A percentile compares a stretch with the other conserved stretches of the same genome.
phyloP scores from a whole-genome alignment of 2,113 vertebrate genomes.

The Xyrauchen texanus region DNA sequence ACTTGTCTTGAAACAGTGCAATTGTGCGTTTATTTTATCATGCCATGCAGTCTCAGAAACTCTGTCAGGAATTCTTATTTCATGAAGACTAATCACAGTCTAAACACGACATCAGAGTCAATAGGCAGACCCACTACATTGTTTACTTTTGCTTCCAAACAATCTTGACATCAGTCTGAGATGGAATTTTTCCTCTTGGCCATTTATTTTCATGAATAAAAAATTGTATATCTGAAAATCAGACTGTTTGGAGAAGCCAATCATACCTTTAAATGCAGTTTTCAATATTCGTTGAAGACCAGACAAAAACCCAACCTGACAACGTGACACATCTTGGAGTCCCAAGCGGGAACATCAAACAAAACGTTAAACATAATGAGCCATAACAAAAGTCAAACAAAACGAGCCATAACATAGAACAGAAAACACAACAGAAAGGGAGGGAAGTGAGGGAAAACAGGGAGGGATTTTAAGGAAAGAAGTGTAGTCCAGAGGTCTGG shows the following conservation, averaged over 20 bases:
- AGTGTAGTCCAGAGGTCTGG: too few relatives aligned
- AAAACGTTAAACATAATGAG: too few relatives aligned
- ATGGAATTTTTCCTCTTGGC: conserved; percentile 67
- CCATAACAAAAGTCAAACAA: too few relatives aligned
- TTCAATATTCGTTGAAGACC: too few relatives aligned
- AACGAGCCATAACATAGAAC: too few relatives aligned
- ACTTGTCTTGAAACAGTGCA: conserved; percentile 76
- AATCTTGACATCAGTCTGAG: conserved; percentile 67
- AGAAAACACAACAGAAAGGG: too few relatives aligned
- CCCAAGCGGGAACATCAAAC: too few relatives aligned
- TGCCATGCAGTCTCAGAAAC: conserved; percentile 69
- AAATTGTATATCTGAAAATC: conserved; percentile 50
- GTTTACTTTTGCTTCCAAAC: conserved; percentile 75
- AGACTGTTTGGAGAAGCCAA: not conserved
- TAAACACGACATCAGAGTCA: conserved; percentile 90
- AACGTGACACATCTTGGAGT: too few relatives aligned
- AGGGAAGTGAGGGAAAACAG: too few relatives aligned
- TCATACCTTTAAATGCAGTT: not conserved
- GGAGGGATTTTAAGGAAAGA: too few relatives aligned
- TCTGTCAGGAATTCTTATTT: conserved; percentile 75
- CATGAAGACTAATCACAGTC: conserved; percentile 80
- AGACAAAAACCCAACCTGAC: too few relatives aligned
- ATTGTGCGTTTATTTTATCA: conserved; percentile 71
- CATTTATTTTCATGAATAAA: conserved; percentile 66
- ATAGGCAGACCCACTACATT: conserved; percentile 61